These are phyloP conservation scores for Carcharodon carcharias DNA, from an alignment of 2,797 vertebrate species.

Conservation along the genomic window DNA sequence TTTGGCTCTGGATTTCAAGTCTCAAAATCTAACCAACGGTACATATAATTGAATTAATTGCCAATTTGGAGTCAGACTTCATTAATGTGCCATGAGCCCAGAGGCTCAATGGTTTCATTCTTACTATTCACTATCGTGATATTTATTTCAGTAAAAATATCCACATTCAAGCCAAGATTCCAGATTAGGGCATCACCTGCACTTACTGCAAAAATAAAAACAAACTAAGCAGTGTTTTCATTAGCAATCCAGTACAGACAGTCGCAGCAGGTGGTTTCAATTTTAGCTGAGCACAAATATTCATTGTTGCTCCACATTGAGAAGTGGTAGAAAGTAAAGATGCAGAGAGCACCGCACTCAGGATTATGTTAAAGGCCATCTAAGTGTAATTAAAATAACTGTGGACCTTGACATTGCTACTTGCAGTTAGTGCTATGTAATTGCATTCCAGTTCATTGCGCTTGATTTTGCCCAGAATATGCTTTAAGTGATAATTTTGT, in stretches of 20 bases:
- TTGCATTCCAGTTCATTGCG: not conserved
- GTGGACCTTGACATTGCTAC: not conserved
- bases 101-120: not conserved
- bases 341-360: not conserved
- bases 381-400: not conserved
- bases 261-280: not conserved
- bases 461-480: not conserved
- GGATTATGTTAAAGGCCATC: not conserved
- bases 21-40: not conserved
- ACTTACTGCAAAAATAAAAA: not conserved
- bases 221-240: not conserved
- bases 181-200: not conserved
- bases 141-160: constrained; percentile 17
- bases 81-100: not conserved
- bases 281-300: not conserved
- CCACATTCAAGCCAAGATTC: constrained; percentile 5
- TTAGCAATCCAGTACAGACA: not conserved
- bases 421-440: not conserved
- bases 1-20: not conserved
- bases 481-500: not conserved
- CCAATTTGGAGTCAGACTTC: not conserved
- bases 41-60: not conserved
- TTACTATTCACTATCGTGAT: not conserved
- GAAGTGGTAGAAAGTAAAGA: not conserved
- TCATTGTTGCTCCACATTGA: not conserved